Evolutionary conservation across 1,140 invertebrate genomes (phyloP).

Genomic region (Adoxophyes honmai): DNA sequence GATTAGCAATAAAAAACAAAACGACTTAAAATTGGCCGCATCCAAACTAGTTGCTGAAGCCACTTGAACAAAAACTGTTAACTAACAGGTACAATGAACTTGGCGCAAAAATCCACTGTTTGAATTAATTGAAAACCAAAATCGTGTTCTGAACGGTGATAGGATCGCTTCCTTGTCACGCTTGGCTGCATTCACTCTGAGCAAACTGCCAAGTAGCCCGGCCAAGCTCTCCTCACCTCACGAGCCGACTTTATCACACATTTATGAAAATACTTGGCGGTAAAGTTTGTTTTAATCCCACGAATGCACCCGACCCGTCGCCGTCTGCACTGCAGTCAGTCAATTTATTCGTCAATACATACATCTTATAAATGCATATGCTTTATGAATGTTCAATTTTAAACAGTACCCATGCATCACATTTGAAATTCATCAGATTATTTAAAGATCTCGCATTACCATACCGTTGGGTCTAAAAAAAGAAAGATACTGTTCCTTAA

Average conservation of each 20-base stretch:
- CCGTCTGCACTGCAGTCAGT: slow-evolving; percentile 2
- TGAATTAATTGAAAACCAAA: slow-evolving; percentile 9
- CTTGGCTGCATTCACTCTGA: not conserved
- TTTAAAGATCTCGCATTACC: slow-evolving; percentile 54
- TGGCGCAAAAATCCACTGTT: slow-evolving; percentile 2
- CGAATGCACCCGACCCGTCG: not conserved
- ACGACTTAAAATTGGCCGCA: too few species aligned
- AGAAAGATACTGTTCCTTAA: slow-evolving; percentile 55
- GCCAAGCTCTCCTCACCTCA: not conserved
- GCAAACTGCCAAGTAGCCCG: not conserved
- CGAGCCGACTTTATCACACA: too few species aligned
- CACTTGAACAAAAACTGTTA: too few species aligned
- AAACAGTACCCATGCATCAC: slow-evolving; percentile 19
- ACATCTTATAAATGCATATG: slow-evolving; percentile 14
- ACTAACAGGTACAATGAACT: not conserved
- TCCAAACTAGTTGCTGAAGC: too few species aligned
- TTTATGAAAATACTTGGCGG: too few species aligned
- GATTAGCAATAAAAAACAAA: too few species aligned
- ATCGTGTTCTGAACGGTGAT: not conserved
- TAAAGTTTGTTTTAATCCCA: not conserved
- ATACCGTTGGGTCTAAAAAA: slow-evolving; percentile 31
- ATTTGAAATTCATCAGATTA: slow-evolving; percentile 58
- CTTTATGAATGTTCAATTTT: slow-evolving; percentile 15
- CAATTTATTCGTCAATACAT: slow-evolving; percentile 15
- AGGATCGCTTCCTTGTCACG: slow-evolving; percentile 13